These are phyloP conservation scores for Panthera tigris DNA, from an alignment of 2,113 vertebrate genomes.

Conservation along the genomic window DNA sequence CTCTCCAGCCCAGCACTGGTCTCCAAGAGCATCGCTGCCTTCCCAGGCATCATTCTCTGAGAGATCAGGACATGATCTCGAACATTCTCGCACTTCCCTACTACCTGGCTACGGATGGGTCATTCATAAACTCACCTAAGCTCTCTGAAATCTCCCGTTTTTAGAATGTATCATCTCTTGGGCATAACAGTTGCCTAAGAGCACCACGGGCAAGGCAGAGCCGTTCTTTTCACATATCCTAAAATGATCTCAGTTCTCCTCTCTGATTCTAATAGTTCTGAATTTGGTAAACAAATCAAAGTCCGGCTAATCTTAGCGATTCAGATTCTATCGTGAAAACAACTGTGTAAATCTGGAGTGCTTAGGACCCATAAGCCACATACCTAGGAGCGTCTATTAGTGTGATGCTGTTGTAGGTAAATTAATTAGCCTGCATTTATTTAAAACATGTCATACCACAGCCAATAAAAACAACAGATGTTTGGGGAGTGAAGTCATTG, in stretches of 20 bases:
- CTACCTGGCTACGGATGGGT: neutral
- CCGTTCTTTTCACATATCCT: neutral
- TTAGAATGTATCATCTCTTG: neutral
- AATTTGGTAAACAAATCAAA: neutral
- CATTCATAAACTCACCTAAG: neutral
- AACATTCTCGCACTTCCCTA: neutral
- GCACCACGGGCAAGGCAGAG: neutral
- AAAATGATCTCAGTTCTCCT: neutral
- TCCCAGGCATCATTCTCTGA: neutral
- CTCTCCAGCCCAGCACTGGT: neutral
- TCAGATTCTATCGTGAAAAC: neutral
- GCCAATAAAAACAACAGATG: constrained; percentile 60
- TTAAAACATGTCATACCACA: neutral
- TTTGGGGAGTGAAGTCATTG: constrained; percentile 35
- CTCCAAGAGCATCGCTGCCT: accelerated
- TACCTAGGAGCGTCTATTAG: neutral
- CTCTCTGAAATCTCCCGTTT: neutral
- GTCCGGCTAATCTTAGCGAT: neutral
- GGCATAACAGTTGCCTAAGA: accelerated
- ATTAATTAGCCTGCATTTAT: constrained; percentile 28
- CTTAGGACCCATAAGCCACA: neutral
- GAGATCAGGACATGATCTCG: neutral
- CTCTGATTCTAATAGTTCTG: neutral
- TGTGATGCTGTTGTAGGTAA: neutral
- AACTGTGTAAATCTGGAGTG: neutral